These are phyloP conservation scores for Takifugu rubripes DNA, from an alignment of 2,797 vertebrate species.

Conservation along the genomic window DNA sequence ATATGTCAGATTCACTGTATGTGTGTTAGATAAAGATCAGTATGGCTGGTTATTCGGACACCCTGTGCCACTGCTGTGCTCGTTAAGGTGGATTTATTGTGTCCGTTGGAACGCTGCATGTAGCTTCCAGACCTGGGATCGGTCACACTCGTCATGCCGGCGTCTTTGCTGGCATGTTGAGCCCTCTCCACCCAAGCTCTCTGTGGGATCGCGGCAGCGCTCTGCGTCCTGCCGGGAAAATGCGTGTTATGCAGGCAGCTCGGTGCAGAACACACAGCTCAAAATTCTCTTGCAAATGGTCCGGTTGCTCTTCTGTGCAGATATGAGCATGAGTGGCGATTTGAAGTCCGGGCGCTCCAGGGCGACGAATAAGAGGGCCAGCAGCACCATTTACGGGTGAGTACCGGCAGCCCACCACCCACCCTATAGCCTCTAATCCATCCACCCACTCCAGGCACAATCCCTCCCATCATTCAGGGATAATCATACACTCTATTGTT, in stretches of 20 bases:
- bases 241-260: no score
- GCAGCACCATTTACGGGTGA: constrained; percentile 76
- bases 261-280: neutral
- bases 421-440: neutral
- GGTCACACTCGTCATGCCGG: no score
- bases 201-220: no score
- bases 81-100: constrained; percentile 3
- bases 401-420: constrained; percentile 29
- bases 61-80: constrained; percentile 9
- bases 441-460: constrained; percentile 3
- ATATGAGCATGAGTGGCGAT: constrained; percentile 81
- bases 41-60: no score
- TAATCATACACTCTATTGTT: constrained; percentile 46
- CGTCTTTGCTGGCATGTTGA: no score
- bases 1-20: no score
- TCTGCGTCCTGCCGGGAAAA: no score
- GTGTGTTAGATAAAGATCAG: no score
- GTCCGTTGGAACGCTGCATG: no score
- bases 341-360: constrained; percentile 77
- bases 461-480: constrained; percentile 14
- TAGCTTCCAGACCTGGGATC: no score
- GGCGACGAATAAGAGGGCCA: constrained; percentile 74
- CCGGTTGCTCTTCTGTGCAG: constrained; percentile 61
- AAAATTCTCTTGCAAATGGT: constrained; percentile 42
- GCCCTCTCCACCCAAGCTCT: no score